Conservation (phyloP, 2,113 vertebrate genomes). For the Campylorhamphus procurvoides region DNA sequence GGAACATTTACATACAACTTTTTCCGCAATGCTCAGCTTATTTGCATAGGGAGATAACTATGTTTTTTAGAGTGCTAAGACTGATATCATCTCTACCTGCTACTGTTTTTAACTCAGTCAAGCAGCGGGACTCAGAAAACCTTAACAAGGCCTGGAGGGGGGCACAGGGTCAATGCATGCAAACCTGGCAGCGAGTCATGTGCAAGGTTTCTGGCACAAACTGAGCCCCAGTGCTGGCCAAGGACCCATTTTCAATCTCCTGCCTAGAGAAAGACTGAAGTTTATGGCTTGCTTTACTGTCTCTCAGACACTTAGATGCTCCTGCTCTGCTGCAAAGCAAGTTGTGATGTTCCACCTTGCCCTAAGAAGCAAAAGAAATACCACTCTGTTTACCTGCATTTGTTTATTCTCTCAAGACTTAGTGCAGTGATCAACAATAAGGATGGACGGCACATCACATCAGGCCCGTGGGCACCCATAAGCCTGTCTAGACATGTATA, state of each 20-base stretch:
- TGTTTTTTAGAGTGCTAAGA: not conserved
- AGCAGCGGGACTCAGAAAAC: not conserved
- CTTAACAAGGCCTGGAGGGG: not conserved
- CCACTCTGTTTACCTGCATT: not conserved
- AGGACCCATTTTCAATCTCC: not conserved
- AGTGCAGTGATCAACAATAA: not conserved
- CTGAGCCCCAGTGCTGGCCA: not conserved
- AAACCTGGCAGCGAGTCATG: not conserved
- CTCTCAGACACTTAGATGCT: not conserved
- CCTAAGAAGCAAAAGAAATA: not conserved
- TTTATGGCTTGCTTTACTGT: not conserved
- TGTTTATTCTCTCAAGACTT: not conserved
- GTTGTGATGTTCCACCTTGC: not conserved
- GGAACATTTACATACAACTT: not conserved
- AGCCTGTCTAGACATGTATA: not conserved
- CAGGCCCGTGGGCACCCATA: not conserved
- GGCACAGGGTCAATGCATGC: not conserved
- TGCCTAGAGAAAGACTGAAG: not conserved
- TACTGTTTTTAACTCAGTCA: not conserved
- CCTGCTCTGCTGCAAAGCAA: not conserved
- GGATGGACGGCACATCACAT: not conserved
- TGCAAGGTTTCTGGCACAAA: not conserved
- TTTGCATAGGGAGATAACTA: not conserved
- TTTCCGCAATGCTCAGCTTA: not conserved
- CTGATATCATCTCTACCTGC: not conserved